Evolutionary conservation across 2,888 invertebrate species (phyloP), one percentile per base, ranked within the genome.

Genomic region (Xanthia togata): DNA sequence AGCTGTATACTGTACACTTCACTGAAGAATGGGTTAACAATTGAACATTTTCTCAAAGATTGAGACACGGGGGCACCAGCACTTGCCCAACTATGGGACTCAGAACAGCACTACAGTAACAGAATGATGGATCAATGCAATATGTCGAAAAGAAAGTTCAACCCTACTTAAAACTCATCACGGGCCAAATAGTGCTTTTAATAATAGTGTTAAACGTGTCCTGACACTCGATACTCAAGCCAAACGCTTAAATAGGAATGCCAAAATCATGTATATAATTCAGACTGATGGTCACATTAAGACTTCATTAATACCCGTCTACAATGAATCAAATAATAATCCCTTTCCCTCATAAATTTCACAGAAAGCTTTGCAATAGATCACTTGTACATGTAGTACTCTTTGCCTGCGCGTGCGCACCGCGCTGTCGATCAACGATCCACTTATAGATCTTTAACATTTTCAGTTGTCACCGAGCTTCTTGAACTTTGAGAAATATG

Each of bases 251-350:
- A 11, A 31, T n/a, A 55, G 47, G 38, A 69, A 69, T 23, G 63
- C 47, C 53, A 82, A 82, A 77, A 47, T 20, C 31, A 68, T 31
- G 53, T 5, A 17, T 50, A 60, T 64, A 55, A 55, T 47, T 41
- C 23, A 70, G 12, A 60, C 53, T 70, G 44, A 63, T 60, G 26
- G 6, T 50, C 64, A 41, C 41, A 60, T 68, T 73, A 55, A 63
- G 70, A 84, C 41, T 60, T 69, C 20, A 50, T 72, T 64, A 78
- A 77, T 82, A 57, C 50, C 26, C 26, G 50, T 65, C 44, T 14
- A 82, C 73, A 55, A 83, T 83, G n/a, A 64, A 85, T 85, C 82
- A 83, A 60, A 81, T 8, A 74, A 63, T 76, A 83, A 85, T 85
- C 73, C 68, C 76, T 26, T 70, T 73, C 73, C 68, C 82, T 47